A percentile compares a stretch with the other conserved stretches of the same genome.
Conservation (phyloP, 30 jellyfish, hydroid and myxozoan genomes). For the Aurelia coerulea region DNA sequence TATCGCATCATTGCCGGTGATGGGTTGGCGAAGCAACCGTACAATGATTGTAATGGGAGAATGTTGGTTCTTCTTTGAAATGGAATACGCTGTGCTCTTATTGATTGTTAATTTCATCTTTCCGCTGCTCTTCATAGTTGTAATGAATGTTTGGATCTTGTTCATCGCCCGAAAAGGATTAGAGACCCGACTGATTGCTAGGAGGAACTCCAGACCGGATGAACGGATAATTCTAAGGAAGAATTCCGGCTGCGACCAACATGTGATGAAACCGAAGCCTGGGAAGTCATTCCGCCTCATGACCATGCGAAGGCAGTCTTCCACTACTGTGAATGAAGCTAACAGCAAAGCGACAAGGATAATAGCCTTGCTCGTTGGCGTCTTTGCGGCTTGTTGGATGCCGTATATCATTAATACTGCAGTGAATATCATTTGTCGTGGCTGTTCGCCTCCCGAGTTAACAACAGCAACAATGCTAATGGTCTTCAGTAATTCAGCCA, state of each 20-base stretch:
- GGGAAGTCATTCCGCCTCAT: background rate
- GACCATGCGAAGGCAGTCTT: background rate
- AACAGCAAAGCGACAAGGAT: constrained; percentile 58
- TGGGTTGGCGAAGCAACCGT: constrained; percentile 71
- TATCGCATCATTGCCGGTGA: constrained; percentile 63
- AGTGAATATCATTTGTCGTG: constrained; percentile 40
- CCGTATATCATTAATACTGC: constrained; percentile 52
- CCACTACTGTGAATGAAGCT: constrained; percentile 15
- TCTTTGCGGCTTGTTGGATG: constrained; percentile 66
- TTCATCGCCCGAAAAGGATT: constrained; percentile 31
- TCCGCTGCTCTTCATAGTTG: constrained; percentile 48
- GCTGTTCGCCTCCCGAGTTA: constrained; percentile 39
- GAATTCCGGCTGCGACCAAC: background rate
- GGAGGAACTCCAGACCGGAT: constrained; percentile 20
- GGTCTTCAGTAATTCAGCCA: constrained; percentile 58
- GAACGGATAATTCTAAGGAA: background rate
- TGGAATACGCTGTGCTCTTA: constrained; percentile 44
- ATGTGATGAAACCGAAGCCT: background rate
- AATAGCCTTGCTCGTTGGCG: constrained; percentile 70
- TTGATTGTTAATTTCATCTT: constrained; percentile 42
- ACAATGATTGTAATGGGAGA: constrained; percentile 40
- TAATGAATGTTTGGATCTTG: constrained; percentile 62
- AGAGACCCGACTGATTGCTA: constrained; percentile 1
- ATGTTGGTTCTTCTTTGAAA: constrained; percentile 62
- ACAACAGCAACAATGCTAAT: constrained; percentile 41